Evolutionary conservation across 37 sponge, comb jelly and placozoan species (phyloP), one percentile per base, ranked within the genome.

Genomic region (Petrosia ficiformis): DNA sequence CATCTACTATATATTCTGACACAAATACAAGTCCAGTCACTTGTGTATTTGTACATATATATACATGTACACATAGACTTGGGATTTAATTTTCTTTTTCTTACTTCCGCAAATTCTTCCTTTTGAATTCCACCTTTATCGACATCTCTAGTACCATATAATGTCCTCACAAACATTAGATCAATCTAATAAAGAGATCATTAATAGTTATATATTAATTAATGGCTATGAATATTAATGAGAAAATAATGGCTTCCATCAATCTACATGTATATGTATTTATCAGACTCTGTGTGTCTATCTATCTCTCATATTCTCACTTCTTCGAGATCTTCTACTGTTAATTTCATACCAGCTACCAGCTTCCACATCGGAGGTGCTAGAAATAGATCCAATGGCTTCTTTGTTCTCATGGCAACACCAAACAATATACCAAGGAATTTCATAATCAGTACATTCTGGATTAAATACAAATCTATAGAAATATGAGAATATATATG

Each of bases 351-450:
- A 33, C 94, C 93, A 57, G 80, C 90, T 39, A 90, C 79, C 52
- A 77, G 72, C 67, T 84, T 95, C 99, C 92, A 96, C 77, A 87
- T 86, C 26, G 82, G 70, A 19, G 80, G 90, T 37, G 97, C 90
- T 41, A 96, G 76, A 44, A 93, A 93, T 0, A 96, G 84, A 69
- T 83, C 84, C 3, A 96, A 68, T 24, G 97, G 97, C 43, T 90
- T 93, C 71, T 82, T 93, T 10, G 97, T 93, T 26, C 97, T 65
- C 52, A 96, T 90, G 58, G 90, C 90, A 33, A 96, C 91, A 19
- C 97, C 97, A 60, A 93, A 72, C 58, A 96, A 68, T 36, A 96
- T 68, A 28, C 97, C 97, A 34, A 96, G 65, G 82, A 96, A 96
- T 61, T 77, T 75, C 69, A 67, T 82, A 42, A 57, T 83, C 82